Evolutionary conservation across 1,140 invertebrate genomes (phyloP), one percentile per base, ranked within the genome.

Genomic region (Meloidogyne hapla): DNA sequence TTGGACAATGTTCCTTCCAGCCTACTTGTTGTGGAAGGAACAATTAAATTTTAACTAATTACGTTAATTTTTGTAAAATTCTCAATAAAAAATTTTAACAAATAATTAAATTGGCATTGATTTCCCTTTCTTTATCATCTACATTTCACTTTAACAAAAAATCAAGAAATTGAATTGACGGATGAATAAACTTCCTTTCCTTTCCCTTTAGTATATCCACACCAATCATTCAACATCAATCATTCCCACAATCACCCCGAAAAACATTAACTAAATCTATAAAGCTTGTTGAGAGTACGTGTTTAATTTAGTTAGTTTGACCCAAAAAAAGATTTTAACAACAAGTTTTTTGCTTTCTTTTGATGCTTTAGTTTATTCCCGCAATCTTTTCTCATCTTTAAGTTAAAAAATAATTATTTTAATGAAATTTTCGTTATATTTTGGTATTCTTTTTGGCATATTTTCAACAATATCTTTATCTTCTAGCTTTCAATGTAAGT

Each of bases 401-500:
- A n/a, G n/a, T n/a, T 8, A 56, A 56, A 56, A 56, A 56, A 4
- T n/a, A n/a, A n/a, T 56, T 48, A 26, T 70, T 21, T 21, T 25
- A 21, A 56, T 64, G 23, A 26, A 73, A 23, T 63, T 73, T 38
- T 25, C 1, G n/a, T 21, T 64, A 23, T 21, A 28, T 26, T 23
- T 72, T 26, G 23, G 2, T 26, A 10, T 72, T 15, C 4, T 72
- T 62, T n/a, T 73, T 40, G 65, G 65, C 6, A 8, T 42, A 18
- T 61, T 25, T 23, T 56, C 42, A 42, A 26, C 38, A 56, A 42
- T 42, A 23, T 1, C 33, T 3, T 69, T 21, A 15, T 25, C 61
- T 70, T 45, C 18, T n/a, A 33, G 56, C 13, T 73, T 73, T 21
- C 71, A 73, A 73, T 73, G 71, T 73, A 40, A 64, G 71, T n/a